Conservation (phyloP, 1,140 invertebrate genomes). For the Drosophila jambulina region DNA sequence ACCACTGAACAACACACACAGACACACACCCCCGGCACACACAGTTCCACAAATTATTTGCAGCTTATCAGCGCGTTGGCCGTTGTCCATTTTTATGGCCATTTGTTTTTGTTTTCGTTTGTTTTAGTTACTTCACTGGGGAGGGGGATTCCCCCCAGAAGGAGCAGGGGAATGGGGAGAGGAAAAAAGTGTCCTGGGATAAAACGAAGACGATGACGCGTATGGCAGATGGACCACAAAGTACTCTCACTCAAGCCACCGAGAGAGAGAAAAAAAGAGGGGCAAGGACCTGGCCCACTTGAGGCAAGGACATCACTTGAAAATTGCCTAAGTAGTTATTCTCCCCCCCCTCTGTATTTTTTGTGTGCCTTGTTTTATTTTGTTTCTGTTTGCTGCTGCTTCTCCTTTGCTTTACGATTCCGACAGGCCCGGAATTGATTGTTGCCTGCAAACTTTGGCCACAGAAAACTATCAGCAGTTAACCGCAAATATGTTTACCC, state of each 20-base stretch:
- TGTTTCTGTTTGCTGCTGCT: slow-evolving; percentile 31
- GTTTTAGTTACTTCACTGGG: slow-evolving; percentile 67
- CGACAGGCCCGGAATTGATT: slow-evolving; percentile 47
- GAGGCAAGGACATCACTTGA: slow-evolving; percentile 76
- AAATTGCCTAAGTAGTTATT: slow-evolving; percentile 81
- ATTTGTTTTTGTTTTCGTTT: slow-evolving; percentile 78
- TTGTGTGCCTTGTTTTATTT: slow-evolving; percentile 36
- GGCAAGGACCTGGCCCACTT: slow-evolving; percentile 50
- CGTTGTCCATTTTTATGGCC: slow-evolving; percentile 80
- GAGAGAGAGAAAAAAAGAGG: not conserved
- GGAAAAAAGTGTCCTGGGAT: slow-evolving; percentile 3
- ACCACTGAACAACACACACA: slow-evolving; percentile 2
- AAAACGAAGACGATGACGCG: slow-evolving; percentile 46
- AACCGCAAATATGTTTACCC: slow-evolving; percentile 69
- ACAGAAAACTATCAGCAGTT: slow-evolving; percentile 67
- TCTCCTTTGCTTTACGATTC: slow-evolving; percentile 42
- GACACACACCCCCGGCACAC: slow-evolving; percentile 4
- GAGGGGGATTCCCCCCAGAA: not conserved
- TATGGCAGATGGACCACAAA: slow-evolving; percentile 61
- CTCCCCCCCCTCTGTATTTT: slow-evolving; percentile 24
- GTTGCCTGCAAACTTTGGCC: slow-evolving; percentile 49
- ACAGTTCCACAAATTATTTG: slow-evolving; percentile 75
- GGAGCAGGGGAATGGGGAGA: not conserved
- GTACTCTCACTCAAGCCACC: slow-evolving; percentile 25
- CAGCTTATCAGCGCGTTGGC: slow-evolving; percentile 79